Evolutionary conservation across 2,888 invertebrate genomes (phyloP), one percentile per base, ranked within the genome.

Genomic region (Drosophila silvestris): DNA sequence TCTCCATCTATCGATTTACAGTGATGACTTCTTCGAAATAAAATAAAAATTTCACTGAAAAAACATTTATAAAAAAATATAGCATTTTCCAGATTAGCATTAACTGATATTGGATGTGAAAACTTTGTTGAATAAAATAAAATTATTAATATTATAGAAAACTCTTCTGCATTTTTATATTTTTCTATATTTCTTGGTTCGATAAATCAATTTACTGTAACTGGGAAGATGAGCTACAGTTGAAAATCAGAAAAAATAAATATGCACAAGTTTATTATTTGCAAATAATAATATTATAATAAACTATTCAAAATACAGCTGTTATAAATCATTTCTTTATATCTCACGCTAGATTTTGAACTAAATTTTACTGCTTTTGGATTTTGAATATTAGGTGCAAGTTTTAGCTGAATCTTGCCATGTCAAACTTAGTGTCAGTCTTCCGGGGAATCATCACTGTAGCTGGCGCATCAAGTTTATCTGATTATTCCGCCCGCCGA

Each of bases 401-500:
- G 44, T 47, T 22, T 47, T 7, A 7, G 22, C 47, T 47, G 7
- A 7, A 16, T 14, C 4, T 47, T 26, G 10, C 10, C 5, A 51
- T 10, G 19, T 10, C 16, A 12, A 37, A 22, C 32, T 41, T n/a
- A 12, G 6, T 28, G 30, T 33, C 0, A 16, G 53, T 22, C 37
- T 30, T 56, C 16, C n/a, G 12, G 5, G 19, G 50, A 62, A 58
- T 56, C 22, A 69, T n/a, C 44, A 81, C 79, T 81, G 79, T 79
- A 22, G 57, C 74, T 47, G 60, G 53, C 35, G 59, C 73, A 70
- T 50, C 64, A 64, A 59, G 65, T 82, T 84, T 82, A 85, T 89
- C 85, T 89, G 85, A 85, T 85, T 85, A 89, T 80, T 74, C 80
- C 87, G 74, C 81, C 81, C 78, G 68, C 81, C 62, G 54, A 41